These are phyloP conservation scores for Hypotaenidia philippensis DNA, from an alignment of 2,797 vertebrate genomes.

Conservation along the genomic window DNA sequence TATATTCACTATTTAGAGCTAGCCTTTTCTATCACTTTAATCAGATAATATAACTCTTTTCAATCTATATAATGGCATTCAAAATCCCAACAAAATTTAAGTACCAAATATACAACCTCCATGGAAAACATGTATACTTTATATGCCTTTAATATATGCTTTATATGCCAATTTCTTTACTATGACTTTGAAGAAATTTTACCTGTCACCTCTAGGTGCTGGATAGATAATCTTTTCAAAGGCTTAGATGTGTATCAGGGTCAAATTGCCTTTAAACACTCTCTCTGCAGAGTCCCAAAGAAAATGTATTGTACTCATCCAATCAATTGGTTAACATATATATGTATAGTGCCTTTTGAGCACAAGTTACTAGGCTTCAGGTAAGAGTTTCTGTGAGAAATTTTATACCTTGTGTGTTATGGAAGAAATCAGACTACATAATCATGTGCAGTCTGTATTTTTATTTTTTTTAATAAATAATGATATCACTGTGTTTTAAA, in stretches of 20 bases:
- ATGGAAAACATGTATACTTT: neutral
- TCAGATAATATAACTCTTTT: neutral
- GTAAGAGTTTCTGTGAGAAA: neutral
- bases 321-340: neutral
- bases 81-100: neutral
- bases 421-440: neutral
- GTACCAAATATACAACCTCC: neutral
- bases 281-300: neutral
- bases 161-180: neutral
- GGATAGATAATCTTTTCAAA: conserved; percentile 3
- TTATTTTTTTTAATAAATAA: no score
- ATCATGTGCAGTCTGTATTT: neutral
- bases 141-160: neutral
- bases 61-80: neutral
- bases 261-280: neutral
- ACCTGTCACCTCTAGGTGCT: neutral
- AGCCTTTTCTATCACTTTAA: neutral
- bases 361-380: neutral
- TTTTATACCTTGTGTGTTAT: neutral
- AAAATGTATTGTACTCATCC: neutral
- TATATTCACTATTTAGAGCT: neutral
- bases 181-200: neutral
- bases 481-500: neutral
- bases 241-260: neutral
- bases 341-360: neutral